These are phyloP conservation scores for Pachyuromys duprasi DNA, from an alignment of 2,797 vertebrate species.

Conservation along the genomic window DNA sequence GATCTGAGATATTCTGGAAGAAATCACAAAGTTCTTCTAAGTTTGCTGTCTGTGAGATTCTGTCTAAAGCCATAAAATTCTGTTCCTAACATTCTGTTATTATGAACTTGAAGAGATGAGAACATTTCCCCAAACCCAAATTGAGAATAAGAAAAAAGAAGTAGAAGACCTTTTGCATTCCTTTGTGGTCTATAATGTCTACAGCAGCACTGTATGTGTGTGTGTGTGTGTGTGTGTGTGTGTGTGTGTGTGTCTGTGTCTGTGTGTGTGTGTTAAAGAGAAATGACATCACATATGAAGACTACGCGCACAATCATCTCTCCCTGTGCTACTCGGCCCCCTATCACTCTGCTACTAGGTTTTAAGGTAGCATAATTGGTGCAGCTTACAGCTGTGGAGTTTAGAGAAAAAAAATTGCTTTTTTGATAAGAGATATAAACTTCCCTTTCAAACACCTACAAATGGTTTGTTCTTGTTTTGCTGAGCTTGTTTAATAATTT, in stretches of 20 bases:
- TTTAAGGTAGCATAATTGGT: background rate
- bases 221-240: background rate
- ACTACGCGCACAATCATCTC: background rate
- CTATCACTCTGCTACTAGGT: background rate
- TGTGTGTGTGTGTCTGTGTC: background rate
- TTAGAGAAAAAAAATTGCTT: background rate
- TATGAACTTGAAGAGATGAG: background rate
- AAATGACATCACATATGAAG: background rate
- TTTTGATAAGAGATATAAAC: background rate
- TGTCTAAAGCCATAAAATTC: background rate
- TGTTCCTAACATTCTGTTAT: background rate
- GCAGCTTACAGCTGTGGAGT: background rate
- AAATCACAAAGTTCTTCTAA: background rate
- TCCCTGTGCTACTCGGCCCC: too few species aligned
- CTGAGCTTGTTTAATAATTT: background rate
- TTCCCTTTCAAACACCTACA: background rate
- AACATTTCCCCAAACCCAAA: background rate
- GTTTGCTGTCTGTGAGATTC: too few species aligned
- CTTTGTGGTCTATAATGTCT: background rate
- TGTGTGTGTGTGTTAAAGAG: too few species aligned
- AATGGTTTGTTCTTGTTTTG: background rate
- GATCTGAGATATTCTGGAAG: background rate
- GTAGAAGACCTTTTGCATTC: background rate
- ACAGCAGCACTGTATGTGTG: background rate
- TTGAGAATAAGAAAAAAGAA: background rate